Percentiles rank a stretch among this genome's conserved stretches.
These are phyloP conservation scores for Aurelia sp. DNA, from an alignment of 30 jellyfish, hydroid and myxozoan species.

Conservation along the genomic window DNA sequence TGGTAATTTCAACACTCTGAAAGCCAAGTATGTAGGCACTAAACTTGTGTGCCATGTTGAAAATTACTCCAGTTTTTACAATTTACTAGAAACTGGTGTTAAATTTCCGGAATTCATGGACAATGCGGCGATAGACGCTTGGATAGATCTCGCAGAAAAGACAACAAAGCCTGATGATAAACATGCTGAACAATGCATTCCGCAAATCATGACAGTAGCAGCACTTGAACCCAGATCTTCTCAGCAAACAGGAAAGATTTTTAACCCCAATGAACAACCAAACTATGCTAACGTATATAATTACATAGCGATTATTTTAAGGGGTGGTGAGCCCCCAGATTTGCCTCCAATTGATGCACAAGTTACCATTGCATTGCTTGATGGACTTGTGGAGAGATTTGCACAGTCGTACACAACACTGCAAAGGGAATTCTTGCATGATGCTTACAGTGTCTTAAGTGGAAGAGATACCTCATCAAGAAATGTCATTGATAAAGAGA, in stretches of 20 bases:
- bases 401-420: constrained; percentile 66
- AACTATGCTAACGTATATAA: constrained; percentile 66
- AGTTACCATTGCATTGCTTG: constrained; percentile 63
- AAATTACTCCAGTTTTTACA: constrained; percentile 36
- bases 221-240: constrained; percentile 68
- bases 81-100: constrained; percentile 56
- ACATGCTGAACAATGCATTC: constrained; percentile 75
- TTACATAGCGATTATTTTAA: constrained; percentile 60
- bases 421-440: constrained; percentile 76
- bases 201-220: constrained; percentile 88
- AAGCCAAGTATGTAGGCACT: constrained; percentile 33
- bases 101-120: constrained; percentile 62
- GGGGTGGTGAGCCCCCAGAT: constrained; percentile 70
- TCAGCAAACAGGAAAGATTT: no score
- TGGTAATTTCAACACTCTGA: neutral
- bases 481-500: neutral
- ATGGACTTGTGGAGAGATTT: constrained; percentile 57
- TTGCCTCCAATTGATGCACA: constrained; percentile 77
- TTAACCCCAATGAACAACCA: constrained; percentile 4
- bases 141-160: constrained; percentile 73
- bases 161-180: constrained; percentile 42
- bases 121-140: constrained; percentile 78
- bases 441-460: constrained; percentile 58
- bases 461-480: neutral
- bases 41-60: constrained; percentile 50